Base-by-base conservation (phyloP, 2,797 vertebrate genomes). In the Scleropages formosus region DNA sequence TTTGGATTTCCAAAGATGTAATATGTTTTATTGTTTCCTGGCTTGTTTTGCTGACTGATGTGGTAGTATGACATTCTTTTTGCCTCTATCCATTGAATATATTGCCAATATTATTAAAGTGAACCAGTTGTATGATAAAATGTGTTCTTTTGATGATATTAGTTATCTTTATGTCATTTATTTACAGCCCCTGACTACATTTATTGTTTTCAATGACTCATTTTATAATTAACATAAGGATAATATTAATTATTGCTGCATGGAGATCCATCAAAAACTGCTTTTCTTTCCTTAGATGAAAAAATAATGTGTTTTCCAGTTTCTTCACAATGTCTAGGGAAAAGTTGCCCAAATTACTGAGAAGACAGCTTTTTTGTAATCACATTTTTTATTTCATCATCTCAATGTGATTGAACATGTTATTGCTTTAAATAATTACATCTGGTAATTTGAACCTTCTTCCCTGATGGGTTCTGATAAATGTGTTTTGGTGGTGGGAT, bases 401-500 rank as follows among this genome's bases (percentile, higher is more conserved):
- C 70, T 60, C 27, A 72, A 46, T 46, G 56, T 72, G 70, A 72
- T 72, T 72, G 27, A 60, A 39, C 70, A 61, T n/a, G 56, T 72
- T 31, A 72, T 72, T 60, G 16, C 31, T 72, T 60, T 39, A 72
- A 72, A 3, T 60, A 72, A 60, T 59, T 72, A 59, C 56, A 72
- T 72, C 18, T 61, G 16, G 16, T 20, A 61, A 61, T 61, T 61
- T 61, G 59, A 18, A n/a, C 16, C 31, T 22, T 39, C 27, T 44
- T 72, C 27, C 58, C 56, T 22, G 70, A 72, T 46, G 70, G 31
- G 22, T 60, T 72, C 44, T 16, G 27, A 72, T 72, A 72, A 60
- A 72, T 24, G 56, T 72, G 39, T 62, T 60, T 72, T 60, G 27
- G 70, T 44, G 27, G 51, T 59, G 53, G 64, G 53, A 8, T 27